Conservation (phyloP, 2,888 invertebrate genomes). For the Sisyra terminalis region DNA sequence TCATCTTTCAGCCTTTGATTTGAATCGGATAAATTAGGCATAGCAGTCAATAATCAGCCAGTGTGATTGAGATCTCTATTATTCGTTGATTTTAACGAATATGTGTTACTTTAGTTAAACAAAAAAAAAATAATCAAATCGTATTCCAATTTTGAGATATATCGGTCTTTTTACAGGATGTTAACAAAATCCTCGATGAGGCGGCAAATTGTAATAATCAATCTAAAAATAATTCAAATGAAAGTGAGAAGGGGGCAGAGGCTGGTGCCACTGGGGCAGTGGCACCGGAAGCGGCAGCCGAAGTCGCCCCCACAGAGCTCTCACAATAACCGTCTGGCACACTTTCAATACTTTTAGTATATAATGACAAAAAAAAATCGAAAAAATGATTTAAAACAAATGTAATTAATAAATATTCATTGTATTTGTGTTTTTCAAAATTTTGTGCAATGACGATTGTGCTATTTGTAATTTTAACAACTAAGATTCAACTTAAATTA, state of each 20-base stretch:
- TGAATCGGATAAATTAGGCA: too few species aligned
- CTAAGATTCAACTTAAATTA: neutral
- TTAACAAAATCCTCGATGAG: conserved; percentile 29
- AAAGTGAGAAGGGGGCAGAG: conserved; percentile 18
- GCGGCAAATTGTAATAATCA: conserved; percentile 12
- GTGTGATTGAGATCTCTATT: too few species aligned
- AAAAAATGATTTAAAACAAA: neutral
- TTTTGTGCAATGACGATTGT: conserved; percentile 7
- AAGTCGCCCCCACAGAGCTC: conserved; percentile 3
- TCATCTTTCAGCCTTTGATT: too few species aligned
- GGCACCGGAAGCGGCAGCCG: conserved; percentile 3
- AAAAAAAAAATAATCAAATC: neutral
- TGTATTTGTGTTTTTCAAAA: conserved; percentile 6
- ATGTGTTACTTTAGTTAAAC: neutral
- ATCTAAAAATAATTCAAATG: conserved; percentile 9
- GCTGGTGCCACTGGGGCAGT: conserved; percentile 10
- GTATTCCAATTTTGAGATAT: conserved; percentile 3
- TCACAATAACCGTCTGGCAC: conserved; percentile 6
- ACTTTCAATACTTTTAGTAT: neutral
- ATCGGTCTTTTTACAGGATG: conserved; percentile 30
- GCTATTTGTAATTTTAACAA: conserved; percentile 1
- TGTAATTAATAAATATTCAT: neutral
- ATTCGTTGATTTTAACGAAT: too few species aligned
- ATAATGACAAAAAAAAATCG: neutral
- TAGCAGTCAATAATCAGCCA: too few species aligned